phyloP scores from a whole-genome alignment of 2,797 vertebrate species.

The Hydrophis major region DNA sequence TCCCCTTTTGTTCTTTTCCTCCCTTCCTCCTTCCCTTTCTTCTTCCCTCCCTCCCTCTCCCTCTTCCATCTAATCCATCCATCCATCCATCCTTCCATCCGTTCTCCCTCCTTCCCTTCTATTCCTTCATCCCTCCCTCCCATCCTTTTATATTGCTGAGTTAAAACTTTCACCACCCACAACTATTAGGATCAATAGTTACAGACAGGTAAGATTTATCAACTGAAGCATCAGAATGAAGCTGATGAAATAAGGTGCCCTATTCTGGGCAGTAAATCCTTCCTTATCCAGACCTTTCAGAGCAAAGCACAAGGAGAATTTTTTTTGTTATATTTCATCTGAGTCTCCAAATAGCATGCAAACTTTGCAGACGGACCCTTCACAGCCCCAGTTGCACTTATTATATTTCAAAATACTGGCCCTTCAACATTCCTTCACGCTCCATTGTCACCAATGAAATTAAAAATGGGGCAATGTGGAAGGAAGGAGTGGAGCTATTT shows the following conservation, averaged over 20 bases:
- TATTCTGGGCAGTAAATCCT: neutral
- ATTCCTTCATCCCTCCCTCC: neutral
- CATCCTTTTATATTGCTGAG: neutral
- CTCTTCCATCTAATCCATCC: too few species aligned
- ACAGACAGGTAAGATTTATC: neutral
- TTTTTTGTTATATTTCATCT: neutral
- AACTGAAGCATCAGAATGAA: neutral
- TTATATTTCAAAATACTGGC: neutral
- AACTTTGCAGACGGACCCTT: neutral
- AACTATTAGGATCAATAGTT: neutral
- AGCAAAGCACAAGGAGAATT: neutral
- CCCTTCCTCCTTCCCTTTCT: too few species aligned
- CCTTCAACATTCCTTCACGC: neutral
- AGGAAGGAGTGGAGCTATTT: neutral
- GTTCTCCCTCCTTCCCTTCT: accelerated
- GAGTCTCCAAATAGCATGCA: neutral
- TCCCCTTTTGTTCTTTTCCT: too few species aligned
- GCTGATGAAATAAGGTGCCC: neutral
- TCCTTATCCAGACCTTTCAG: neutral
- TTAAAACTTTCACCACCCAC: too few species aligned
- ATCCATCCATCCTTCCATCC: too few species aligned
- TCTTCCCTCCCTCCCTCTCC: too few species aligned
- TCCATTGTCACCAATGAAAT: neutral
- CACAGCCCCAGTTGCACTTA: neutral
- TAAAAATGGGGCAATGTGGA: neutral